Percentiles rank a stretch among this genome's conserved stretches.
phyloP scores from a whole-genome alignment of 2,888 invertebrate genomes.

The Agrotis puta region DNA sequence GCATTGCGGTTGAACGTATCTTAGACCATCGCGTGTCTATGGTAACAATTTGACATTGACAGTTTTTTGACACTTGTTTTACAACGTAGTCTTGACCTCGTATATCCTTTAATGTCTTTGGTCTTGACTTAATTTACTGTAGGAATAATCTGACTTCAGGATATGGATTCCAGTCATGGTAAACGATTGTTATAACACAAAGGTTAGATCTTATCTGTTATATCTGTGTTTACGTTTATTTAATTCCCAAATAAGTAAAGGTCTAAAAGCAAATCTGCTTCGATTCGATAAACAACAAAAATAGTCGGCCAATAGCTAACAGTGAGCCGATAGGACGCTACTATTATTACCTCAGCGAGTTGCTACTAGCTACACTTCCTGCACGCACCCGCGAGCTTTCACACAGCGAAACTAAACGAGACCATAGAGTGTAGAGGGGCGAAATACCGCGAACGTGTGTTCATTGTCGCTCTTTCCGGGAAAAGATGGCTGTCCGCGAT shows the following conservation, averaged over 20 bases:
- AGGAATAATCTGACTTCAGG: neutral
- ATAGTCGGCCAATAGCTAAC: neutral
- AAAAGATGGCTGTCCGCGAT: conserved; percentile 80
- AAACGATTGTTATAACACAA: neutral
- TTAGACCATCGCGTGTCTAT: neutral
- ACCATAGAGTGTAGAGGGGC: conserved; percentile 59
- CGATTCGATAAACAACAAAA: conserved; percentile 1
- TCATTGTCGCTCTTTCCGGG: conserved; percentile 87
- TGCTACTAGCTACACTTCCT: conserved; percentile 31
- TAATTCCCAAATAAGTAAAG: too few species aligned
- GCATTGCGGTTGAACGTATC: neutral
- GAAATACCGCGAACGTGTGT: conserved; percentile 76
- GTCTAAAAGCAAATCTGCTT: neutral
- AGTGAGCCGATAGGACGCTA: neutral
- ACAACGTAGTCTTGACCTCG: too few species aligned
- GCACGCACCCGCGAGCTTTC: conserved; percentile 64
- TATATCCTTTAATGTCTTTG: too few species aligned
- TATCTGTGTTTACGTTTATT: neutral
- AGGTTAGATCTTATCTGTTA: neutral
- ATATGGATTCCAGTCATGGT: neutral
- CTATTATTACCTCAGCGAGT: conserved; percentile 41
- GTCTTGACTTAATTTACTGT: too few species aligned
- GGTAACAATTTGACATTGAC: neutral
- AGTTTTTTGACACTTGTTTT: too few species aligned
- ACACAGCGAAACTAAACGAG: conserved; percentile 62